A percentile compares a stretch with the other conserved stretches of the same genome.
These are phyloP conservation scores for Melierax canorus DNA, from an alignment of 2,113 vertebrate species.

Conservation along the genomic window DNA sequence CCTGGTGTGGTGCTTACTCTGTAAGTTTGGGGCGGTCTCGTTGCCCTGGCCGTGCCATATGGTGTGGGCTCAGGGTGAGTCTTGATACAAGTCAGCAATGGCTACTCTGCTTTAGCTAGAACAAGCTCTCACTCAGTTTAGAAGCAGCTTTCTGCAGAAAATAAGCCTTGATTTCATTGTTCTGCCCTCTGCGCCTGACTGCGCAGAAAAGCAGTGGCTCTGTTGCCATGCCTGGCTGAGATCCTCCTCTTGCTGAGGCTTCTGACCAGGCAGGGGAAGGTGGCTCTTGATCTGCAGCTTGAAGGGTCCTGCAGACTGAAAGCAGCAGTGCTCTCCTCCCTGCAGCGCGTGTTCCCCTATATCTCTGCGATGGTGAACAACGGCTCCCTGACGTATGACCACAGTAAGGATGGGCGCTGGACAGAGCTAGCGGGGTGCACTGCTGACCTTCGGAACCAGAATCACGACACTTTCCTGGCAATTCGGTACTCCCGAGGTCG, in stretches of 20 bases:
- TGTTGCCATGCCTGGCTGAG: neutral
- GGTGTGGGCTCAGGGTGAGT: neutral
- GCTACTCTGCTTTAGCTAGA: neutral
- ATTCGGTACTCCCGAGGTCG: constrained; percentile 92
- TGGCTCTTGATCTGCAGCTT: neutral
- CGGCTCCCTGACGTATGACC: constrained; percentile 90
- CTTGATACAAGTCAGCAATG: neutral
- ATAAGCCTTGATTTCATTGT: neutral
- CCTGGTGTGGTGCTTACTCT: neutral
- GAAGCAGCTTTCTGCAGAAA: neutral
- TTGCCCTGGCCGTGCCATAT: accelerated
- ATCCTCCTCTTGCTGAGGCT: neutral
- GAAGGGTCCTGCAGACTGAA: neutral
- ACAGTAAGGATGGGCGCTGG: constrained; percentile 90
- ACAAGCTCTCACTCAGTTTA: neutral
- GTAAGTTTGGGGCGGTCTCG: accelerated
- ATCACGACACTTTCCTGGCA: constrained; percentile 95
- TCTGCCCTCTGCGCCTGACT: accelerated
- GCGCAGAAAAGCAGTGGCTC: neutral
- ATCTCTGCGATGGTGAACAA: constrained; percentile 98
- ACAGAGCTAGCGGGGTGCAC: constrained; percentile 93
- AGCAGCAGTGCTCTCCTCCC: neutral
- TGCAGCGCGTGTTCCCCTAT: constrained; percentile 91
- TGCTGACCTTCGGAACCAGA: constrained; percentile 88
- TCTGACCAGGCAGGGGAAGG: neutral